Base-by-base conservation (phyloP, 2,113 vertebrate species). In the Cryptomyrus ogoouensis region DNA sequence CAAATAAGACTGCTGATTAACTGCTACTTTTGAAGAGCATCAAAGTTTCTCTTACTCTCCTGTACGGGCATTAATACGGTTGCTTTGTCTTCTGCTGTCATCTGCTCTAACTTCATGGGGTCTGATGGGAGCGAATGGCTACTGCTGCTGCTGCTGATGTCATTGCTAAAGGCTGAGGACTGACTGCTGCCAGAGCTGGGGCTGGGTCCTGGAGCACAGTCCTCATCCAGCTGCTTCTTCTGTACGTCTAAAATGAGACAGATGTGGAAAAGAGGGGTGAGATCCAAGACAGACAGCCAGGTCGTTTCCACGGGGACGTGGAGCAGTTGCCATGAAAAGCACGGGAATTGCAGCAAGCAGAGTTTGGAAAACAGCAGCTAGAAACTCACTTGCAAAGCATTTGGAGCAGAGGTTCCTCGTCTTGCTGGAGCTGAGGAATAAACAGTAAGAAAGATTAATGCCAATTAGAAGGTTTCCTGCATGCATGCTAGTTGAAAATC, bases 161-260 rank as follows among this genome's bases (percentile, higher is more conserved):
- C 97, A 93, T 96, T 97, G 27, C 96, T 95, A 96, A 97, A 97
- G 91, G 97, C 96, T 91, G 97, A 94, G 87, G 96, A 96, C 93
- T 97, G 97, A 96, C 95, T 97, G 95, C 95, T 97, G 93, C 96
- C 97, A 93, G 96, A 96, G 95, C 94, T 97, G 95, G 95, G 97
- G 96, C 96, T 96, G 93, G 97, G 96, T 95, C 96, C 96, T 93
- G 97, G 95, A 94, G 96, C 89, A 91, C 97, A 97, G 95, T 98
- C 97, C 90, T 98, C 97, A 0, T 97, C 97, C 90, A 97, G 96
- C 94, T 97, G 97, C 95, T 98, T 98, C 96, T 98, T 98, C 94
- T 98, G 96, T 94, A 98, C 96, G 95, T 98, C 98, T 98, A 91
- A 31, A 44, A 50, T 15, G 89, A 35, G 92, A 21, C 70, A n/a